Evolutionary conservation across 2,888 invertebrate genomes (phyloP), one percentile per base, ranked within the genome.

Genomic region (Pachycephus smyrnensis): DNA sequence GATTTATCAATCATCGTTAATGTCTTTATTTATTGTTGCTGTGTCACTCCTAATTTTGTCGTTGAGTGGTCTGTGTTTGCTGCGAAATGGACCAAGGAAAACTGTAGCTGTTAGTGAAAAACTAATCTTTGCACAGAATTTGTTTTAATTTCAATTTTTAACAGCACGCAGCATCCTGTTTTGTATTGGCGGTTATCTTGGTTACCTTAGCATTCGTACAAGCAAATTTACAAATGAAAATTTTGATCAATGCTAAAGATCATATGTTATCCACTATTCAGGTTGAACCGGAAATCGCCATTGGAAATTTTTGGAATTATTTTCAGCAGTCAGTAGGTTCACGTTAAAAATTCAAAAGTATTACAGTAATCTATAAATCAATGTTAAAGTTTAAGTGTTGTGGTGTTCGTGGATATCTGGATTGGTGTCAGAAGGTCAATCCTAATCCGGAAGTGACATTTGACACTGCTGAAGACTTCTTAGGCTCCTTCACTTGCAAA

Each of bases 301-400:
- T 77, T 11, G 76, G 31, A n/a, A 55, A n/a, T 73, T 68, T 55
- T 77, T 85, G 82, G 83, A 80, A 83, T 73, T 77, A 81, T 31
- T 75, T 84, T 73, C 85, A 85, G 55, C 40, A 76, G 23, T 78
- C 78, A 77, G 85, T 85, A 78, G 30, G 71, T 71, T 33, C 32
- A 71, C 15, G 12, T 11, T 15, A 32, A 23, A 6, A 23, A 2
- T 23, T 23, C 6, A 9, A 23, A 15, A 23, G 1, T 9, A 55
- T 55, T 55, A 23, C 2, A 12, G 23, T 71, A 35, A 37, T n/a
- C n/a, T 35, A 33, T 37, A 55, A 71, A 35, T 55, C 30, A 15
- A 12, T 74, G 32, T 9, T 68, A 40, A 68, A 85, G 85, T 83
- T 82, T 73, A 82, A 81, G 69, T 85, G 85, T 35, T 85, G 85